Evolutionary conservation across 2,113 vertebrate species (phyloP).

Genomic region (Meles meles): DNA sequence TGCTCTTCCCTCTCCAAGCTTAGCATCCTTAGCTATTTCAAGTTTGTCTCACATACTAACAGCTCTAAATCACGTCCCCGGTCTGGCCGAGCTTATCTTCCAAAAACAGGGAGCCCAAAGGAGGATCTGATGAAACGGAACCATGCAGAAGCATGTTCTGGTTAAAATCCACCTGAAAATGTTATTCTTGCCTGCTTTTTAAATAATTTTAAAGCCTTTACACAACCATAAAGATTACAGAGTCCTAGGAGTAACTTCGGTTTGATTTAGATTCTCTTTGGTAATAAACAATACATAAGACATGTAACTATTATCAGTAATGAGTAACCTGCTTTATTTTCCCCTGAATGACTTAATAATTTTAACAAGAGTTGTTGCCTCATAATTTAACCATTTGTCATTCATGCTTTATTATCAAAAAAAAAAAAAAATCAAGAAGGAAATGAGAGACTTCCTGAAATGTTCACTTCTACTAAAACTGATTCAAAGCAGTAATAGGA

Average conservation of each 20-base stretch:
- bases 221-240: background rate
- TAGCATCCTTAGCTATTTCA: background rate
- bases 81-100: background rate
- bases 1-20: background rate
- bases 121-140: background rate
- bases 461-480: background rate
- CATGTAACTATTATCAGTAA: background rate
- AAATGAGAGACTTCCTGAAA: background rate
- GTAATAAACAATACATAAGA: background rate
- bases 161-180: background rate
- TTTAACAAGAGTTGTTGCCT: background rate
- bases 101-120: background rate
- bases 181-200: background rate
- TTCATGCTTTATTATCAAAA: background rate
- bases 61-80: background rate
- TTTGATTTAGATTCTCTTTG: background rate
- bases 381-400: background rate
- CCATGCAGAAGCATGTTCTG: background rate
- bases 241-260: background rate
- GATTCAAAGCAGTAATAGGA: background rate
- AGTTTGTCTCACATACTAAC: background rate
- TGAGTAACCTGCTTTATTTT: background rate
- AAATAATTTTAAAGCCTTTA: background rate
- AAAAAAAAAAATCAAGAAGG: background rate
- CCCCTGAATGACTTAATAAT: background rate